Evolutionary conservation across 2,888 invertebrate species (phyloP).

Genomic region (Mesochorus sp.): DNA sequence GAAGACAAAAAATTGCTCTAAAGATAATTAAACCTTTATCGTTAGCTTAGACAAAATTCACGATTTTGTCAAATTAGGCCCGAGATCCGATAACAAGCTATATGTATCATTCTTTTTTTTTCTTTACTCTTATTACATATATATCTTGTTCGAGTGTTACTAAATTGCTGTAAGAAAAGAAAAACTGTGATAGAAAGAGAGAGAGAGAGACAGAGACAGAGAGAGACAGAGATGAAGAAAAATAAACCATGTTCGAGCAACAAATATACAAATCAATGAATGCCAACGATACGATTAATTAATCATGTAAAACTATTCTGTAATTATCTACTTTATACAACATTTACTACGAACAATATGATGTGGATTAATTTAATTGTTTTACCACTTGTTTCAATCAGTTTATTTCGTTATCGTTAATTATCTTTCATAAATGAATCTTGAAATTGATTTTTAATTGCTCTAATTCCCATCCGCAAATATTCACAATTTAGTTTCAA

Average conservation of each 20-base stretch:
- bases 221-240: background rate
- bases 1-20: background rate
- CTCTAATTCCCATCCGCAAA: conserved; percentile 3
- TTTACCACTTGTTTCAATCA: conserved; percentile 73
- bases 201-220: background rate
- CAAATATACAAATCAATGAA: conserved; percentile 73
- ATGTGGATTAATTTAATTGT: conserved; percentile 67
- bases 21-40: background rate
- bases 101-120: no score
- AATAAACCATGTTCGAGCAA: conserved; percentile 59
- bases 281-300: conserved; percentile 66
- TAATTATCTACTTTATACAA: conserved; percentile 77
- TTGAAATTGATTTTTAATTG: background rate
- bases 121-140: no score
- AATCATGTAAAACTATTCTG: conserved; percentile 71
- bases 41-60: conserved; percentile 41
- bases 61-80: conserved; percentile 72
- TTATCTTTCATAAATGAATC: background rate
- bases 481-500: background rate
- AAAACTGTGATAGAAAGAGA: background rate
- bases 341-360: conserved; percentile 72
- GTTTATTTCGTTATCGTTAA: conserved; percentile 58
- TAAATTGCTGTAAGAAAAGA: conserved; percentile 41
- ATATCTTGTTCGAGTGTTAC: conserved; percentile 46
- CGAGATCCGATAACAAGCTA: conserved; percentile 66